Evolutionary conservation across 2,888 invertebrate species (phyloP), one percentile per base, ranked within the genome.

Genomic region (Balanococcus diminutus): DNA sequence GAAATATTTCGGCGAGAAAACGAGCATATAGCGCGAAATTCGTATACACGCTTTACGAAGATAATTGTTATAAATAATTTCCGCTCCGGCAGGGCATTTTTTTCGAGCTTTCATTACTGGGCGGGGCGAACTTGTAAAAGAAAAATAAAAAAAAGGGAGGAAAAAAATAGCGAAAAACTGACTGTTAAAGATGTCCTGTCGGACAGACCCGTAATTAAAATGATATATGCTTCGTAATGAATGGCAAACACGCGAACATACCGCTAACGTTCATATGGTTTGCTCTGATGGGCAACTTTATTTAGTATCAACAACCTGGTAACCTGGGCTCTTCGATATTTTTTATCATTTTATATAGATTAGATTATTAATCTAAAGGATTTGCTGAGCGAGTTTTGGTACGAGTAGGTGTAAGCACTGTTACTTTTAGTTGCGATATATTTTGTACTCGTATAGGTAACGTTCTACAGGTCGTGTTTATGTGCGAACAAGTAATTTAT

Each of bases 51-150:
- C 5, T 39, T 39, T n/a, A n/a, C 39, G 5, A 8, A 61, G 61
- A 61, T 61, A 61, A 61, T 61, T 61, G 8, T 61, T 61, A 61
- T 61, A 25, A 61, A 61, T 61, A 61, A 61, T 61, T 61, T 61
- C 61, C 61, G 22, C 61, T 61, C 9, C 22, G 61, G 6, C 22
- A 9, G 11, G 61, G 61, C 14, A 25, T 19, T 61, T 61, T 61
- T 61, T 61, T 22, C 25, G 22, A 61, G 22, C 61, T 61, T 25
- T 61, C 61, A 14, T n/a, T 46, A 0, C 46, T 46, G 46, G 46
- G 61, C 61, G 61, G 61, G 46, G 61, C 61, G 61, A 25, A 61
- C 25, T 42, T 46, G 25, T 61, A 25, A 25, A 61, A 9, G 2
- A 25, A 61, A 61, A 61, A 4, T n/a, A n/a, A n/a, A 51, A 19